Evolutionary conservation across 2,888 invertebrate genomes (phyloP), one percentile per base, ranked within the genome.

Genomic region (Orchesellides sinensis): DNA sequence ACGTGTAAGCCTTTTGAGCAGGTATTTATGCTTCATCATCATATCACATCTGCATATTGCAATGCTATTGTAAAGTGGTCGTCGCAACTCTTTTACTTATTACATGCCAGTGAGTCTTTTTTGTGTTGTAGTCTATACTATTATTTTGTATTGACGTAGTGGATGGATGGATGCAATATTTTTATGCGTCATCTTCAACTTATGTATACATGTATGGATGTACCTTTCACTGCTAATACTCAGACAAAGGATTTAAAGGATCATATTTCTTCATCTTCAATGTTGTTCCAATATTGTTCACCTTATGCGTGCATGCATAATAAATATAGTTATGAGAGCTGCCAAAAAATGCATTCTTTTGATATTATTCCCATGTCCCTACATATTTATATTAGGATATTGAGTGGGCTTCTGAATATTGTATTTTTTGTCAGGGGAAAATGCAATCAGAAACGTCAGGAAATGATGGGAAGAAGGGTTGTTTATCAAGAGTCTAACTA

Each of bases 331-430:
- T 54, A 14, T 17, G 54, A 54, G 12, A 21, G 54, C 21, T 19
- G 54, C 54, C 21, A 23, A 54, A 49, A 54, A 54, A 32, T 65
- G 21, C 49, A 4, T 10, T 17, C 17, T 59, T n/a, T n/a, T n/a
- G n/a, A n/a, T n/a, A n/a, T n/a, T n/a, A n/a, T n/a, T n/a, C n/a
- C n/a, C n/a, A n/a, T n/a, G n/a, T n/a, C n/a, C n/a, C n/a, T n/a
- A n/a, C n/a, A n/a, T n/a, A n/a, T n/a, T n/a, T n/a, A n/a, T n/a
- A n/a, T n/a, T n/a, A n/a, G n/a, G n/a, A 32, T 12, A 40, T 59
- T 61, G 56, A 61, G 72, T 72, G 35, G 72, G 72, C 70, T 72
- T 73, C 35, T 47, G n/a, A n/a, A n/a, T n/a, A 47, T 66, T 66
- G 47, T 47, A 47, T 47, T 65, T 66, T 47, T 25, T 65, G 40